Evolutionary conservation across 35 echinoderm and acorn worm genomes (phyloP), one percentile per base, ranked within the genome.

Genomic region (Apostichopus californicus): DNA sequence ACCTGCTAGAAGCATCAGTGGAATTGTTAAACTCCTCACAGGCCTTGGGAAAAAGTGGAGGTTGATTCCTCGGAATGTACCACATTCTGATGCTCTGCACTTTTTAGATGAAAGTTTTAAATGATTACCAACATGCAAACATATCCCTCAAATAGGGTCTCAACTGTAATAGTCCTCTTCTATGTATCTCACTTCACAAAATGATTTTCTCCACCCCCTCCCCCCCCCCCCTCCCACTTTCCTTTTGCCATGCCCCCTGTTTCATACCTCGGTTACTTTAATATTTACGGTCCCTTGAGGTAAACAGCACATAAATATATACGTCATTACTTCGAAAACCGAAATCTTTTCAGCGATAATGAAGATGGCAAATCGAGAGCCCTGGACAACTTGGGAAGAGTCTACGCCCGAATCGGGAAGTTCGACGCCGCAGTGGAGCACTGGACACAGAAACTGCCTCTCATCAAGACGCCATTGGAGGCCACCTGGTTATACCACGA

Each of bases 401-500:
- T 98, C 65, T 96, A 96, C 72, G 97, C 97, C 6, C 90, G 97
- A 53, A 93, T 94, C 20, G 97, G 97, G 52, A 96, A 98, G 81
- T 98, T 98, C 79, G 91, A 93, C 26, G 92, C 82, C 6, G 95
- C 95, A 5, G 91, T 96, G 22, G 88, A 90, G 25, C 91, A 96
- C 78, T 98, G 97, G 97, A 93, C 85, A 15, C 90, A 96, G 89
- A 98, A 98, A 77, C 91, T 96, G 14, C 97, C 97, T 0, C 77
- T 98, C 59, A 92, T 94, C 17, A 98, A 96, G 91, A 94, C 97
- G 6, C 77, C 96, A 5, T 68, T 96, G 34, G 97, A 96, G 73
- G 95, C 90, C 60, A 96, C 97, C 4, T 98, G 97, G 97, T 56
- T 98, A 52, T 98, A 98, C 81, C 97, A 96, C 64, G 97, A 98